phyloP scores from a whole-genome alignment of 2,888 invertebrate species.

The Dyspetes luteomarginatus region DNA sequence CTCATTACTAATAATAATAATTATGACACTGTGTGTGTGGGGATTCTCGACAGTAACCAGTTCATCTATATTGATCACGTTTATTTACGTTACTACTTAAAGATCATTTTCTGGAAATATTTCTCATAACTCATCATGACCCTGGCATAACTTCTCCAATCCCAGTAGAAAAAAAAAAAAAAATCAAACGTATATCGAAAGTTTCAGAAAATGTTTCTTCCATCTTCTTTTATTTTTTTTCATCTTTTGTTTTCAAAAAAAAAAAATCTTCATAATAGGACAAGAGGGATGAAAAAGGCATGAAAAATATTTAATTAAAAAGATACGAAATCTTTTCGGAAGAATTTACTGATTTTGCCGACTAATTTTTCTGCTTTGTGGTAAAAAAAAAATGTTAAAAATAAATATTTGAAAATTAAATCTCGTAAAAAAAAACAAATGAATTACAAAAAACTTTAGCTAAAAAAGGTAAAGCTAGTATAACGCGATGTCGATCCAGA shows the following conservation, averaged over 20 bases:
- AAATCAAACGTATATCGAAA: too few relatives aligned
- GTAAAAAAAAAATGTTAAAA: background rate
- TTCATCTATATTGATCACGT: constrained; percentile 8
- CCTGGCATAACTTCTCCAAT: background rate
- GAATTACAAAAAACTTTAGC: background rate
- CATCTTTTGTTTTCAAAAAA: too few relatives aligned
- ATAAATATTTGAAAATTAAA: too few relatives aligned
- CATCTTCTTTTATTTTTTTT: too few relatives aligned
- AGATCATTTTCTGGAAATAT: background rate
- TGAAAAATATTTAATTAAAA: too few relatives aligned
- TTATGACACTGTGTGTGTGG: background rate
- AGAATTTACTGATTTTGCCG: too few relatives aligned
- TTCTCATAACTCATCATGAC: background rate
- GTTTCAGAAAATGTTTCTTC: too few relatives aligned
- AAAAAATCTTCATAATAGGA: too few relatives aligned
- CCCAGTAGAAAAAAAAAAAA: too few relatives aligned
- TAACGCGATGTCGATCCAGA: background rate
- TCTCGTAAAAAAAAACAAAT: background rate
- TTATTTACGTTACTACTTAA: constrained; percentile 10
- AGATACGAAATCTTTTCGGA: too few relatives aligned
- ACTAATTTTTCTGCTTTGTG: background rate
- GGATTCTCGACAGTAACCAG: background rate
- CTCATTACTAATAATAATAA: constrained; percentile 37
- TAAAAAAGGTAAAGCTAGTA: background rate
- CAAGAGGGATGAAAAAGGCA: too few relatives aligned